Base-by-base conservation (phyloP, 2,113 vertebrate genomes). In the Nyctereutes procyonoides region DNA sequence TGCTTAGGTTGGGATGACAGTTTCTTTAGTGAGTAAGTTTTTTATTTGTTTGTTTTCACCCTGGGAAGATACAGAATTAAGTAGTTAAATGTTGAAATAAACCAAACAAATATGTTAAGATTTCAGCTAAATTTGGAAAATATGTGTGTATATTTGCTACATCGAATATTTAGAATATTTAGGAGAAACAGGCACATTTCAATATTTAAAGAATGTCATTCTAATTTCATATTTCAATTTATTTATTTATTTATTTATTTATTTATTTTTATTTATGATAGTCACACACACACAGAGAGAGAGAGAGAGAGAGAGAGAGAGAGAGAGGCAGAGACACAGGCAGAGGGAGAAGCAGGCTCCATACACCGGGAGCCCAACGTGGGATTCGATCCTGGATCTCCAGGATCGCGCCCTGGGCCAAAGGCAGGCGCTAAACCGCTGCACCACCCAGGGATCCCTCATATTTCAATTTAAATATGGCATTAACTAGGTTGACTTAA, bases 161-260 rank as follows among this genome's bases (percentile, higher is more conserved):
- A 24, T 56, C 55, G n/a, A 95, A 95, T 93, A 88, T 48, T 81
- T 96, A 35, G 20, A 92, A 86, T 91, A 24, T 88, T 96, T 90
- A 48, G 88, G 24, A 95, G 55, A 58, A 95, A 92, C 79, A n/a
- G 16, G 13, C 19, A 58, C 10, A 63, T 88, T 93, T 79, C 53
- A 82, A 2, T 79, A 88, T 28, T 5, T 79, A 95, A 80, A 80
- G 30, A 84, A 74, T n/a, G 69, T 56, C 77, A 38, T 95, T 77
- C 53, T 51, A 86, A 76, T 77, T 86, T 89, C 43, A 92, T 32
- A 86, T 56, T 96, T 71, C 32, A 32, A 32, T 51, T 97, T 88
- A 79, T n/a, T n/a, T n/a, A n/a, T n/a, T n/a, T n/a, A n/a, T n/a
- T n/a, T n/a, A n/a, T n/a, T n/a, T n/a, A n/a, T n/a, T n/a, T n/a